Evolutionary conservation across 2,888 invertebrate species (phyloP), one percentile per base, ranked within the genome.

Genomic region (Enchytraeus crypticus): DNA sequence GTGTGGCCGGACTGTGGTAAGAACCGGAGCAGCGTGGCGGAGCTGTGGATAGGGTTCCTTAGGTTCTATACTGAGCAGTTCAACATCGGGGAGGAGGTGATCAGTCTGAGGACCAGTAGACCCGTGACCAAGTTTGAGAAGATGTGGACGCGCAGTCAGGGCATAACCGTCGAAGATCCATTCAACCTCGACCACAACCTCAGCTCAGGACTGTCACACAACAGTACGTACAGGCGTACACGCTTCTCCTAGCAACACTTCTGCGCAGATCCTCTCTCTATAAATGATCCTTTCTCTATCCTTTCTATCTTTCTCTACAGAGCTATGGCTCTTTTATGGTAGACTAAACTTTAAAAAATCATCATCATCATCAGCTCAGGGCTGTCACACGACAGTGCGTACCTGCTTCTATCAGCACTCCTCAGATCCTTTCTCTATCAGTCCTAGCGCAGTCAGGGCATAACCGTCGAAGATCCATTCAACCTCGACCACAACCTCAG

Each of bases 401-500:
- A n/a, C n/a, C n/a, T n/a, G n/a, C n/a, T n/a, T n/a, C n/a, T n/a
- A n/a, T n/a, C n/a, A n/a, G n/a, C n/a, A n/a, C n/a, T n/a, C n/a
- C n/a, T n/a, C n/a, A n/a, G n/a, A n/a, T n/a, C n/a, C n/a, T n/a
- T n/a, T n/a, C n/a, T n/a, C n/a, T n/a, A n/a, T n/a, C n/a, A n/a
- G n/a, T n/a, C n/a, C n/a, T n/a, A n/a, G n/a, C n/a, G 80, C 1
- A 78, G 78, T 55, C 8, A 18, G 18, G 78, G 79, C 53, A 77
- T 85, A 56, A 83, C 83, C 33, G 83, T 85, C 65, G 84, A 85
- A 77, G 85, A 85, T 77, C 85, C 85, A 5, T 85, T 85, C 77
- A 82, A 84, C 70, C 73, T 82, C 38, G 77, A 70, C 61, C 84
- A 84, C 70, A 85, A 85, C 71, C 74, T 85, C 45, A 84, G 84